Evolutionary conservation across 2,113 vertebrate genomes (phyloP).

Genomic region (Micronycteris hirsuta): DNA sequence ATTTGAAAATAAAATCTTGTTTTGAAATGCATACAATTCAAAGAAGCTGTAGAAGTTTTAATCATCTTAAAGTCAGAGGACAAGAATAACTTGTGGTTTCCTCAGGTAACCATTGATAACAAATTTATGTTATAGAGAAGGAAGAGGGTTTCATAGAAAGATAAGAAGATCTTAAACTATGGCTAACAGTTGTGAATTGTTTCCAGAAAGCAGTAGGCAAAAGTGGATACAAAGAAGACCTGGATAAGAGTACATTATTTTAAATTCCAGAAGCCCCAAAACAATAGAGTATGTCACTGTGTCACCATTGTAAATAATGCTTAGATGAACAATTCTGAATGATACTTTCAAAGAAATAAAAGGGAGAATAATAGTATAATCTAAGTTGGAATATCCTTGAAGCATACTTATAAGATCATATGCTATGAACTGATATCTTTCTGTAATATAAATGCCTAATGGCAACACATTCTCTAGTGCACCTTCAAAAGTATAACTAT

Average conservation of each 20-base stretch:
- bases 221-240: background rate
- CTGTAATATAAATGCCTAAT: conserved; percentile 2
- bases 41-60: background rate
- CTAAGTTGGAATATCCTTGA: background rate
- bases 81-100: background rate
- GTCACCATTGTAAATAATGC: background rate
- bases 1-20: background rate
- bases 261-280: background rate
- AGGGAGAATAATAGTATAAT: background rate
- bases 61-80: background rate
- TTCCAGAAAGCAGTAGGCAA: background rate
- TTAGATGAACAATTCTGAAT: background rate
- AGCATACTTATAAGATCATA: background rate
- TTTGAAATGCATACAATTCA: background rate
- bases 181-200: background rate
- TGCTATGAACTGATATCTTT: background rate
- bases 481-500: conserved; percentile 9
- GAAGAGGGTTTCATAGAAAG: background rate
- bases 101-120: background rate
- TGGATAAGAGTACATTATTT: background rate
- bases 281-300: background rate
- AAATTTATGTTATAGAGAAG: background rate
- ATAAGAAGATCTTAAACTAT: background rate
- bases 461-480: background rate
- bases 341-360: conserved; percentile 21